These are phyloP conservation scores for Danionella cerebrum DNA, from an alignment of 2,113 vertebrate genomes.

Conservation along the genomic window DNA sequence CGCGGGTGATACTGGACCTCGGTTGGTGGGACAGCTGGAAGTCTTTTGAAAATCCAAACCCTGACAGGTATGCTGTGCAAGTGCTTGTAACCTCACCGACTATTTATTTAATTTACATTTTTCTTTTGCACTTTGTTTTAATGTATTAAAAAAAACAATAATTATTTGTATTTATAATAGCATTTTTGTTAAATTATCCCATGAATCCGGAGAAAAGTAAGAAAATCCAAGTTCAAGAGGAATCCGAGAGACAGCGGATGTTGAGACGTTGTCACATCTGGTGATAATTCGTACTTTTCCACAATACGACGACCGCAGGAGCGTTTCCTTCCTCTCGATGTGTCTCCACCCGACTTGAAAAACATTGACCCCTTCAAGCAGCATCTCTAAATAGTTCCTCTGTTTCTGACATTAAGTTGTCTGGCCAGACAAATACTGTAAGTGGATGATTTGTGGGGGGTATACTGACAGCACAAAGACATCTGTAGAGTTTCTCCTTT, in stretches of 20 bases:
- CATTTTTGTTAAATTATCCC: no score
- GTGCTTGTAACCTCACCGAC: no score
- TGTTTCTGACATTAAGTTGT: conserved; percentile 31
- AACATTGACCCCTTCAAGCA: neutral
- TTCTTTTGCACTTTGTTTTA: no score
- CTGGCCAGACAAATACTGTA: conserved; percentile 25
- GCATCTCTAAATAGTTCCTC: neutral
- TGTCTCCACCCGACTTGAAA: conserved; percentile 30
- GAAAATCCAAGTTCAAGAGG: no score
- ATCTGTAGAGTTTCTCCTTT: neutral
- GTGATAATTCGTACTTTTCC: conserved; percentile 47
- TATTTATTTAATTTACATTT: no score
- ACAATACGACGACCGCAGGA: conserved; percentile 49
- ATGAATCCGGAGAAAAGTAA: no score
- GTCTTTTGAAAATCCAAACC: no score
- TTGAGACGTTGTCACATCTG: conserved; percentile 34
- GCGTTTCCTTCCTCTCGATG: conserved; percentile 52
- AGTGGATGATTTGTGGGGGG: conserved; percentile 35
- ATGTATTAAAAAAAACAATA: no score
- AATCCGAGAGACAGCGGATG: conserved; percentile 21
- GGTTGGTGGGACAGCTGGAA: no score
- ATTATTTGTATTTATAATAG: no score
- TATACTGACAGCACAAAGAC: conserved; percentile 1
- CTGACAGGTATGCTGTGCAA: no score
- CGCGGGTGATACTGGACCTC: no score